Evolutionary conservation across 2,113 vertebrate genomes (phyloP), one percentile per base, ranked within the genome.

Genomic region (Mesitornis unicolor): DNA sequence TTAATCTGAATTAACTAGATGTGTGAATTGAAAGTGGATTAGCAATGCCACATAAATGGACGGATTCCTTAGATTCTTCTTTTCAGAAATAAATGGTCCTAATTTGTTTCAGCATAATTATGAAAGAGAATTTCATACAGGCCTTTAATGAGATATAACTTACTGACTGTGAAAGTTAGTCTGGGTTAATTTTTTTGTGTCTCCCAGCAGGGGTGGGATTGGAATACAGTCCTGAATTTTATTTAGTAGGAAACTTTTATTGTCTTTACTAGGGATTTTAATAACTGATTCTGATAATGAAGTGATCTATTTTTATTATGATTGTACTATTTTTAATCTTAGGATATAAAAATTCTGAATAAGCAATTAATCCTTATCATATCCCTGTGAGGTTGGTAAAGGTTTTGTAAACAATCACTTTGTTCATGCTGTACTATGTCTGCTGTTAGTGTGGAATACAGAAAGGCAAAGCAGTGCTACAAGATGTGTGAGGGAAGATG

Each of bases 321-420:
- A 89, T 87, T 79, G 51, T 87, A 53, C 56, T 75, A 60, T 63
- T 91, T 95, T 92, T 94, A 91, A 79, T 65, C 83, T 82, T 89
- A 78, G 56, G 47, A 78, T 75, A 84, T 56, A 71, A 87, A 87
- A 85, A 60, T 43, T 83, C 82, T 53, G 70, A 85, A 91, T 60
- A 79, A 92, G 64, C 19, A 2, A 94, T 91, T 91, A 95, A 95
- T 96, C 74, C 65, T 82, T 48, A 47, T 64, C 35, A 35, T 43
- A 24, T 92, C 77, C 73, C 84, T 91, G 36, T 63, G 81, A 91
- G 86, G n/a, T 20, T 78, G 69, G 80, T 68, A 60, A 73, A 79
- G 65, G 31, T 74, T 69, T 68, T 84, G 64, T 71, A 73, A n/a
- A 43, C 56, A 70, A 20, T 35, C 13, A 1, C 31, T 71, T 53